Base-by-base conservation (phyloP, 2,888 invertebrate species). In the Thymelicus sylvestris region DNA sequence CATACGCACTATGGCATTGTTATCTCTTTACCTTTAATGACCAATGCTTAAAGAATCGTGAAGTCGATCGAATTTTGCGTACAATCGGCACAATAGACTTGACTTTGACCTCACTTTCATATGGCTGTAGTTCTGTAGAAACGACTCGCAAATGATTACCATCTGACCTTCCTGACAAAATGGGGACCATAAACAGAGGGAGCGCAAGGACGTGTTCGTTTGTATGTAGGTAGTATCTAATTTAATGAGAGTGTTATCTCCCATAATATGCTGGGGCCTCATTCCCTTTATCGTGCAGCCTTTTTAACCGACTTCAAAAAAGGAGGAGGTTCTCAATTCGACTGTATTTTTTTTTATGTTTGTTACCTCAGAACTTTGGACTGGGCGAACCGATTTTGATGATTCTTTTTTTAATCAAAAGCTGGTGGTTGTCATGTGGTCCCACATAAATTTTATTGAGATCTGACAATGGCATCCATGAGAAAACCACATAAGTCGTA, bases 101-200 rank as follows among this genome's bases (percentile, higher is more conserved):
- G 52, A 64, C 52, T 39, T 52, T 52, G 64, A 64, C 50, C 64
- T 52, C 31, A 64, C 50, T 64, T 50, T 64, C 48, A 50, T 47
- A n/a, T 61, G 24, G 13, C 38, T 12, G 4, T 13, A 50, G 5
- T 6, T 31, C 12, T 24, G 19, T 15, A 61, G 7, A 5, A 31
- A 41, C n/a, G 47, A n/a, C 47, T 62, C 62, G 44, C 62, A 48
- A 62, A 24, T 31, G 47, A 62, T 62, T 47, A 62, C 2, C 44
- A 61, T 47, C 31, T 62, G 62, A 62, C 62, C 62, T 62, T 62
- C 62, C 13, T 15, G 31, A 2, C 24, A 41, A 62, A 62, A 62
- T 48, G n/a, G 47, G 24, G 31, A 24, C 47, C 62, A 48, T 62
- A 24, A 44, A 19, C 41, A 12, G 10, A 62, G 47, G 62, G 62